These are phyloP conservation scores for Saturnia japonica DNA, from an alignment of 2,888 invertebrate genomes.

Conservation along the genomic window DNA sequence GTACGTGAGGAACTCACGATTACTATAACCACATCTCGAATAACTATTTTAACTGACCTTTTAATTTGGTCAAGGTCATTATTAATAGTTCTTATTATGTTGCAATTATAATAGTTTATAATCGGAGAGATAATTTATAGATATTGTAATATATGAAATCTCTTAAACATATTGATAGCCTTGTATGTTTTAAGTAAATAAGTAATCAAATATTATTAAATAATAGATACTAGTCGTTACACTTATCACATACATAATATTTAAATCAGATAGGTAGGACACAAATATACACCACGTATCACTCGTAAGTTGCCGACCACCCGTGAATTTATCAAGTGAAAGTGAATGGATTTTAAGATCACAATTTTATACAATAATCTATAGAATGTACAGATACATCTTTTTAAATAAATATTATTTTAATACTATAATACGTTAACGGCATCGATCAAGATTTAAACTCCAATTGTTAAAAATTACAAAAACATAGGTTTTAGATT, in stretches of 20 bases:
- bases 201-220: no score
- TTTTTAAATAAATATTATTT: neutral
- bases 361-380: neutral
- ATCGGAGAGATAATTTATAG: no score
- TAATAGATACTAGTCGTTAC: no score
- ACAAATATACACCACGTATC: neutral
- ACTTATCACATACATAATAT: neutral
- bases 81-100: neutral
- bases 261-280: neutral
- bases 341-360: neutral
- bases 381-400: neutral
- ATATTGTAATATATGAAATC: no score
- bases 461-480: no score
- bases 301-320: neutral
- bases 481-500: no score
- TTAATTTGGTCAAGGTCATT: neutral
- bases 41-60: neutral
- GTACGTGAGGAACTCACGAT: neutral
- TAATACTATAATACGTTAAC: no score
- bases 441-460: no score
- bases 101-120: no score
- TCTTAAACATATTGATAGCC: no score
- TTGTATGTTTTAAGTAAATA: no score
- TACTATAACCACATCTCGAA: neutral
- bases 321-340: slow-evolving; percentile 4